Base-by-base conservation (phyloP, 1,140 invertebrate species). In the Hylaeus volcanicus region DNA sequence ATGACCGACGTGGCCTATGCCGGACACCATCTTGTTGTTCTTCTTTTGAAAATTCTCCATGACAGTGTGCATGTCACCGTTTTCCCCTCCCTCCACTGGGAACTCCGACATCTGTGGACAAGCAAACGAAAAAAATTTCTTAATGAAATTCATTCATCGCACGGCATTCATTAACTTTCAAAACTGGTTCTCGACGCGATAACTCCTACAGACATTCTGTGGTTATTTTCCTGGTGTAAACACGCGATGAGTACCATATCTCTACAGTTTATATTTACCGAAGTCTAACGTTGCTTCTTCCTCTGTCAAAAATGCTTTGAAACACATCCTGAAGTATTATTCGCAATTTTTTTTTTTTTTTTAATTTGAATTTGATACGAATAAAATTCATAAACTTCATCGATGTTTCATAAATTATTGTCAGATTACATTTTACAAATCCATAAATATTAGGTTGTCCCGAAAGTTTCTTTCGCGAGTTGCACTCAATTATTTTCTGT, bases 1-100 rank as follows among this genome's bases (percentile, higher is more conserved):
- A 76, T 91, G 90, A 14, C 80, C 86, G 74, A 90, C 87, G 12
- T 86, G 89, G 70, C 90, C 82, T 76, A 90, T 88, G 66, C 89
- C 89, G 12, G 90, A 79, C 58, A 92, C 88, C 75, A 92, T 66
- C 26, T 26, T 26, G 71, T 91, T 91, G 81, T 92, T 92, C 79
- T 93, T 92, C 78, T 92, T 93, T 72, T 92, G 91, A 63, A 93
- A 92, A 77, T 92, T 92, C 74, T 93, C 92, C 91, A 93, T 92
- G 79, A 92, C 92, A 72, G 90, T 82, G 39, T 92, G 91, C 92
- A 93, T 93, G 70, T 93, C 91, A 48, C 90, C 91, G 88, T 90
- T 91, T 60, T 93, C 91, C 63, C 83, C 85, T 71, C 87, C 87
- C 79, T 93, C 92, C 86, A 82, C 89, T 74, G 92, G 92, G 85